Evolutionary conservation across 2,113 vertebrate genomes (phyloP), one percentile per base, ranked within the genome.

Genomic region (Malurus cyaneus): DNA sequence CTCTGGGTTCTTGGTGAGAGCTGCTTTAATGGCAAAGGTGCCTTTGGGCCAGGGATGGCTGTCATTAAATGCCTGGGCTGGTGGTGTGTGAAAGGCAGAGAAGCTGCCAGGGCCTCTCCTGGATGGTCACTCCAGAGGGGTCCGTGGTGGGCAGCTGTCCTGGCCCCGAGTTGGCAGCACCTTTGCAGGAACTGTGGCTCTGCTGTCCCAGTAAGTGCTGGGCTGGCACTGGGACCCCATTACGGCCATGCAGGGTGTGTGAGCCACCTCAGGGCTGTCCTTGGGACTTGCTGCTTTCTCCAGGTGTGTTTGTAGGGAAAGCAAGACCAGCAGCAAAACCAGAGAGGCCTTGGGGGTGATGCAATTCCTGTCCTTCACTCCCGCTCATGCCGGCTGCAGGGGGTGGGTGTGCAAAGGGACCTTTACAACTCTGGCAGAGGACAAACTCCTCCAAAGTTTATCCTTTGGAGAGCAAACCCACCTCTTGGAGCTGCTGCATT

Each of bases 251-350:
- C 44, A 17, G 64, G 41, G 2, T 44, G 20, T 4, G 0, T 7
- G 39, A 52, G 54, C 53, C 18, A 4, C 1, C 0, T 32, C 6
- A 10, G 23, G 5, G 1, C 5, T 13, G 69, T 78, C 52, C 85
- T 59, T 72, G 91, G 74, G 53, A 12, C 41, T 53, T 1, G 47
- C 73, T 83, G 72, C 86, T 11, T 52, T 16, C 61, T 62, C 86
- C 96, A 89, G 92, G 65, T 89, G 84, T 93, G 87, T 96, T 96
- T 96, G 81, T 18, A 76, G 92, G 84, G 69, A 81, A 87, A 96
- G 94, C 53, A 88, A 16, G 77, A 56, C 0, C 56, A 14, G 0
- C 28, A 32, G 60, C 74, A 4, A 56, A 85, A 66, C 14, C 66
- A 9, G 7, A 12, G 71, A 21, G 0, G 5, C 0, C 0, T 0